phyloP scores from a whole-genome alignment of 2,888 invertebrate species.

The Galerucella pusilla region DNA sequence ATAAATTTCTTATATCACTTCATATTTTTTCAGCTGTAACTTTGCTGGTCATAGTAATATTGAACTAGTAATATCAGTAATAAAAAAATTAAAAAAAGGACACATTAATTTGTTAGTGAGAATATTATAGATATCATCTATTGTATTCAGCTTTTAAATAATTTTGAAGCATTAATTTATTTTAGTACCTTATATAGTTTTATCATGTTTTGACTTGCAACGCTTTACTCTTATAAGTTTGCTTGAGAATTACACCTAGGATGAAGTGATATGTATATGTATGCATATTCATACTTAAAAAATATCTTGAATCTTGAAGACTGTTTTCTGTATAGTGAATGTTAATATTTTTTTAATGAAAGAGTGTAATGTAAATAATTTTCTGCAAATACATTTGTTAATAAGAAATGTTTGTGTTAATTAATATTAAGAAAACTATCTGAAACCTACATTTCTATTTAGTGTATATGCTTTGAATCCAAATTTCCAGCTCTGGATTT shows the following conservation, averaged over 20 bases:
- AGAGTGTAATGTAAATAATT: neutral
- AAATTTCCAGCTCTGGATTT: too few species aligned
- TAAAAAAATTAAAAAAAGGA: neutral
- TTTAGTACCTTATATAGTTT: neutral
- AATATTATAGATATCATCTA: too few species aligned
- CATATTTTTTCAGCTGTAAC: too few species aligned
- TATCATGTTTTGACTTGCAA: neutral
- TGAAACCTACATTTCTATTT: too few species aligned
- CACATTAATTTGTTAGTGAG: too few species aligned
- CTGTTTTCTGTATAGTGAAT: neutral
- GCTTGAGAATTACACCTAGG: neutral
- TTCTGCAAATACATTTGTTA: neutral
- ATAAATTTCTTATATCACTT: too few species aligned
- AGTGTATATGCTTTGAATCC: too few species aligned
- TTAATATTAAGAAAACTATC: too few species aligned
- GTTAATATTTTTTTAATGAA: neutral
- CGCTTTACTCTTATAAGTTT: neutral
- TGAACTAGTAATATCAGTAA: too few species aligned
- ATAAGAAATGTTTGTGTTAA: neutral
- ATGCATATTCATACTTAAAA: neutral
- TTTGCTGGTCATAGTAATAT: too few species aligned
- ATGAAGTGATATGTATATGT: neutral
- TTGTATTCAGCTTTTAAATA: neutral
- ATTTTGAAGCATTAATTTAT: neutral
- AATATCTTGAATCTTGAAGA: neutral